Conservation (phyloP, 2,797 vertebrate genomes). For the Gorsachius magnificus region DNA sequence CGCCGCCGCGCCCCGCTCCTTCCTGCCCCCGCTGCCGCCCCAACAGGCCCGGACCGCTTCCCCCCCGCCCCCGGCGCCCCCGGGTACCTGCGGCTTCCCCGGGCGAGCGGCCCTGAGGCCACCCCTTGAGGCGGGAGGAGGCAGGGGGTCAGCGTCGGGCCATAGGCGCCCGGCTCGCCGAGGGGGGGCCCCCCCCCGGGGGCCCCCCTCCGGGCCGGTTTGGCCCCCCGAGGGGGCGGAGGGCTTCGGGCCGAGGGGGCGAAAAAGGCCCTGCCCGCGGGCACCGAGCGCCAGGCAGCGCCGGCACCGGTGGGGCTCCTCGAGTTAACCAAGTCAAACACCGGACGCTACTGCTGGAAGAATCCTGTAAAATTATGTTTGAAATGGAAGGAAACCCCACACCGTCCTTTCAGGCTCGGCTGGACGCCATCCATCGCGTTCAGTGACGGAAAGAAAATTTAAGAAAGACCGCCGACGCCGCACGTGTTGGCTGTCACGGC, state of each 20-base stretch:
- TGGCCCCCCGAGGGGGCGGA: no score
- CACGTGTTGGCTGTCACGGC: accelerated
- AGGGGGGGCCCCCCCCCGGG: accelerated
- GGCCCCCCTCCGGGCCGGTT: accelerated
- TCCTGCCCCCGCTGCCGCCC: neutral
- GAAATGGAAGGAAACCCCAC: neutral
- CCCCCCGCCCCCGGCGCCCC: neutral
- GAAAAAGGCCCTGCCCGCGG: neutral
- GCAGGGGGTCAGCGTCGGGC: neutral
- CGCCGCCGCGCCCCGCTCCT: accelerated
- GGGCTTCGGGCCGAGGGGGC: accelerated
- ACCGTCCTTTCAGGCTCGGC: neutral
- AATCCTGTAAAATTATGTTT: accelerated
- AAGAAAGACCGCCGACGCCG: neutral
- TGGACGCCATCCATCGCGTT: neutral
- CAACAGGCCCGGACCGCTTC: accelerated
- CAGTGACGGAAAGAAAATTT: neutral
- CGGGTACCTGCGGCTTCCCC: neutral
- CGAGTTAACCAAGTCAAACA: accelerated
- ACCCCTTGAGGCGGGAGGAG: neutral
- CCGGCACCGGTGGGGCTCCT: accelerated
- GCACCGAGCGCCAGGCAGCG: accelerated
- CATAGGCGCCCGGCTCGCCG: neutral
- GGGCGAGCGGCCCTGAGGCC: neutral
- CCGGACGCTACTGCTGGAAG: accelerated